phyloP scores from a whole-genome alignment of 2,113 vertebrate species.

The Poicephalus meyeri region DNA sequence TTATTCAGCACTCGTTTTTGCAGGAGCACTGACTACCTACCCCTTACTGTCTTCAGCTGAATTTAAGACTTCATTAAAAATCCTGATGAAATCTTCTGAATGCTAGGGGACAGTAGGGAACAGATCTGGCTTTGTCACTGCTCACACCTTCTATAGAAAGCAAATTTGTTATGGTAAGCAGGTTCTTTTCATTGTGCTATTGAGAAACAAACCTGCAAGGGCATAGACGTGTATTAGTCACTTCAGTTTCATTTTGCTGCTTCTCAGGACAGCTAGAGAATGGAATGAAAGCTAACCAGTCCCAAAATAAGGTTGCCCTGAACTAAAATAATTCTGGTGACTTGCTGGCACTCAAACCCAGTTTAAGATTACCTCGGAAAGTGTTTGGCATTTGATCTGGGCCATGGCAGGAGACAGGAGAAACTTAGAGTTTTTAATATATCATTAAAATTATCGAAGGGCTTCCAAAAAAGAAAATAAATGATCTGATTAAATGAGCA shows the following conservation, averaged over 20 bases:
- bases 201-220: conserved; percentile 4
- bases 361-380: background rate
- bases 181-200: background rate
- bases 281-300: background rate
- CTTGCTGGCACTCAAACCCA: background rate
- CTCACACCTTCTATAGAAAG: background rate
- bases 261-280: background rate
- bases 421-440: background rate
- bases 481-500: background rate
- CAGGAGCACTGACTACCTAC: background rate
- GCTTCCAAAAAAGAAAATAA: background rate
- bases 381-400: background rate
- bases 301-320: background rate
- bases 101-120: background rate
- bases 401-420: background rate
- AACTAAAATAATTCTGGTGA: background rate
- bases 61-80: background rate
- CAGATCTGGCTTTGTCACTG: background rate
- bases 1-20: background rate
- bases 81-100: background rate
- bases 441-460: background rate
- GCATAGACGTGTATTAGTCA: background rate
- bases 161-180: background rate
- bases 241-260: background rate
- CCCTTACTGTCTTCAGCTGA: background rate